A percentile compares a stretch with the other conserved stretches of the same genome.
Evolutionary conservation across 2,797 vertebrate genomes (phyloP).

Genomic region (Cyclura pinguis): DNA sequence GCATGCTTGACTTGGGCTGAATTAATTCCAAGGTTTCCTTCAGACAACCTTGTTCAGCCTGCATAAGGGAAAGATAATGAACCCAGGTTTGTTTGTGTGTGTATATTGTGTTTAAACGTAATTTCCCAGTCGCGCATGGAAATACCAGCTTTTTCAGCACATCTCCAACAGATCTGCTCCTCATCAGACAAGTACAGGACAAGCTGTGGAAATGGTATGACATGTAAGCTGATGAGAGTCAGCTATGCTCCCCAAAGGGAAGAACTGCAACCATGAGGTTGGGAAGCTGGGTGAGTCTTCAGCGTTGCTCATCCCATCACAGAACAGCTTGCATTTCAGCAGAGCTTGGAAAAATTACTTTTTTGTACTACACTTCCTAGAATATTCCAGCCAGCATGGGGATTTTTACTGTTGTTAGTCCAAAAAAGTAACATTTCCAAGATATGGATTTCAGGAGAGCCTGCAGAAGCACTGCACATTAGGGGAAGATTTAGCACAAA

Average conservation of each 20-base stretch:
- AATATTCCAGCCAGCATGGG: too few relatives aligned
- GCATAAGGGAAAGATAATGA: not conserved
- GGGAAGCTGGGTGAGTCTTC: not conserved
- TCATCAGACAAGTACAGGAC: not conserved
- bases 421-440: too few relatives aligned
- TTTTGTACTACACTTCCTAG: too few relatives aligned
- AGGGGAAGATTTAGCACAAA: not conserved
- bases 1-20: not conserved
- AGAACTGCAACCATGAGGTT: not conserved
- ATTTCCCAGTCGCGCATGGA: not conserved
- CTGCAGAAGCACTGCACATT: not conserved
- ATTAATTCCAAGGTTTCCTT: not conserved
- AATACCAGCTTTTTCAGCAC: not conserved
- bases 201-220: not conserved
- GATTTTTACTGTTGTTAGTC: too few relatives aligned
- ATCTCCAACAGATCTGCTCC: not conserved
- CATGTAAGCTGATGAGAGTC: not conserved
- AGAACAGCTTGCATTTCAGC: not conserved
- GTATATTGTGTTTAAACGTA: not conserved
- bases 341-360: too few relatives aligned
- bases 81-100: not conserved
- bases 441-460: not conserved
- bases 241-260: not conserved
- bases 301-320: not conserved
- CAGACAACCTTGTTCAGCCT: too few relatives aligned